Conservation (phyloP, 2,113 vertebrate genomes). For the Psittacus erithacus region DNA sequence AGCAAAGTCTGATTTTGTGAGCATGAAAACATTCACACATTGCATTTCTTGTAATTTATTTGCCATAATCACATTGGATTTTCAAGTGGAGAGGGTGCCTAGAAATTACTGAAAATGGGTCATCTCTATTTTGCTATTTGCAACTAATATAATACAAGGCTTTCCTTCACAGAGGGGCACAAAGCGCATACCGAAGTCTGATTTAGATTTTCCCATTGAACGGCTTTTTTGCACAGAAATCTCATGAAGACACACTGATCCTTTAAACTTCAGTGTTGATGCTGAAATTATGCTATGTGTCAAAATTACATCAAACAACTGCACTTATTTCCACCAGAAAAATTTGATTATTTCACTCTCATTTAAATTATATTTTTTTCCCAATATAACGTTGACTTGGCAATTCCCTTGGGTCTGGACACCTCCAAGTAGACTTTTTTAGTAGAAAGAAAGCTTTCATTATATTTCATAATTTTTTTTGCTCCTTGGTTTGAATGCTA, state of each 20-base stretch:
- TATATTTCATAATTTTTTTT: conserved; percentile 48
- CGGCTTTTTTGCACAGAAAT: conserved; percentile 22
- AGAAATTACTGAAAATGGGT: conserved; percentile 13
- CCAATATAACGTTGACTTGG: conserved; percentile 66
- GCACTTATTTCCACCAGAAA: conserved; percentile 72
- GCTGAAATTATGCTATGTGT: conserved; percentile 66
- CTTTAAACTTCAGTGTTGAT: conserved; percentile 55
- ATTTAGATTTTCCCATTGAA: conserved; percentile 39
- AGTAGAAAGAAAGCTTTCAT: conserved; percentile 64
- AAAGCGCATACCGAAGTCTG: not conserved
- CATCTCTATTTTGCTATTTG: conserved; percentile 27
- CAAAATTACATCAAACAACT: conserved; percentile 75
- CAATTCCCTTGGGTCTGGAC: conserved; percentile 68
- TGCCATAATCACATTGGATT: not conserved
- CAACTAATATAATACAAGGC: not conserved
- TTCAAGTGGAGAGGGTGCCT: conserved; percentile 1
- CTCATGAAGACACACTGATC: conserved; percentile 17
- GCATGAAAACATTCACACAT: not conserved
- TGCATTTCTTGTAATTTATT: not conserved
- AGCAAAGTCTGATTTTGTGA: not conserved
- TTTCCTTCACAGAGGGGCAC: not conserved
- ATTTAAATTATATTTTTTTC: conserved; percentile 61
- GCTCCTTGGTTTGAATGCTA: conserved; percentile 73
- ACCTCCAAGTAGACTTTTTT: conserved; percentile 34
- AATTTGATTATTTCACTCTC: conserved; percentile 73